Evolutionary conservation across 2,113 vertebrate genomes (phyloP).

Genomic region (Nerophis ophidion): DNA sequence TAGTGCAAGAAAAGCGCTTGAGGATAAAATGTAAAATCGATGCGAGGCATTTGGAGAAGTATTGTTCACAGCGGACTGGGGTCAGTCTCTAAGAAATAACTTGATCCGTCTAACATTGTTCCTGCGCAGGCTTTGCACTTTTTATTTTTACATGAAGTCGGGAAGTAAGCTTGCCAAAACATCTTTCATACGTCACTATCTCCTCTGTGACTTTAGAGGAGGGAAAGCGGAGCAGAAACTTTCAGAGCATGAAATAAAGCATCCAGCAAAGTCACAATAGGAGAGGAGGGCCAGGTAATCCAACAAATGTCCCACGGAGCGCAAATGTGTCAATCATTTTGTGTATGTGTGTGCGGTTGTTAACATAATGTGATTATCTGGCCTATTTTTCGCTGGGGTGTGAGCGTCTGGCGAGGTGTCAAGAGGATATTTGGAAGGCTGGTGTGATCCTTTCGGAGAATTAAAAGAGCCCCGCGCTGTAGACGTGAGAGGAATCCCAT

Average conservation of each 20-base stretch:
- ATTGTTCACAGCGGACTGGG: conserved; percentile 25
- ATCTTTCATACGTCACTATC: conserved; percentile 20
- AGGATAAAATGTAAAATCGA: conserved; percentile 28
- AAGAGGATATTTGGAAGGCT: conserved; percentile 52
- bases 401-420: conserved; percentile 53
- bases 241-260: conserved; percentile 21
- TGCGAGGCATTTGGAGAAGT: conserved; percentile 16
- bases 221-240: background rate
- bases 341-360: conserved; percentile 23
- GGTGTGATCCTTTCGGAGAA: conserved; percentile 41
- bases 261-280: conserved; percentile 24
- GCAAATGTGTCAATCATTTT: conserved; percentile 4
- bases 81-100: conserved; percentile 33
- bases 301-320: conserved; percentile 15
- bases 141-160: conserved; percentile 19
- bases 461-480: conserved; percentile 24
- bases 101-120: conserved; percentile 27
- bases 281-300: conserved; percentile 21
- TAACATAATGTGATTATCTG: conserved; percentile 57
- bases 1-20: background rate
- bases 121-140: conserved; percentile 17
- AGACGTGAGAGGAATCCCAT: conserved; percentile 54
- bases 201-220: conserved; percentile 24
- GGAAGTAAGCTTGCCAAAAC: conserved; percentile 13
- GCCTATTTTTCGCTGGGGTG: conserved; percentile 56